A percentile compares a stretch with the other conserved stretches of the same genome.
These are phyloP conservation scores for Nycticryphes semicollaris DNA, from an alignment of 2,113 vertebrate genomes.

Conservation along the genomic window DNA sequence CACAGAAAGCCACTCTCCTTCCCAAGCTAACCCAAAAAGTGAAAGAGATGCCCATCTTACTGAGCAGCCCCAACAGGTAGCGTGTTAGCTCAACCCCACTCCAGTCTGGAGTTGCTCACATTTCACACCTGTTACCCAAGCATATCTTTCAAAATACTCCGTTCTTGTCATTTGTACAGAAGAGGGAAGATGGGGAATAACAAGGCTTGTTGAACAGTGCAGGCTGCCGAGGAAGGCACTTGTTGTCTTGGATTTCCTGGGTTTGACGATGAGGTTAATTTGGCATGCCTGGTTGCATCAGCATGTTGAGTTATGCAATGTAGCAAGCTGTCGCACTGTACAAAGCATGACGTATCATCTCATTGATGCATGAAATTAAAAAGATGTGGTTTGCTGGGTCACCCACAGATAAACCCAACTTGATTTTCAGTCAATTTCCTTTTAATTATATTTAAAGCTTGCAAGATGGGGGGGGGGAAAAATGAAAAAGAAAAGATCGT, in stretches of 20 bases:
- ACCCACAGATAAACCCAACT: conserved; percentile 74
- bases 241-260: conserved; percentile 24
- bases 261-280: conserved; percentile 64
- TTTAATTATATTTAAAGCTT: conserved; percentile 66
- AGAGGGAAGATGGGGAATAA: background rate
- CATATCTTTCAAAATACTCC: background rate
- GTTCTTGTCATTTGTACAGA: background rate
- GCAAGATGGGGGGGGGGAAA: background rate
- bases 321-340: conserved; percentile 73
- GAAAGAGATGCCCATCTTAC: no score
- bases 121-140: background rate
- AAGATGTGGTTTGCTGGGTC: conserved; percentile 79
- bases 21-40: background rate
- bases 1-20: background rate
- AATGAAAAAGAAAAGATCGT: background rate
- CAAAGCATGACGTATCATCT: conserved; percentile 72
- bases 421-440: conserved; percentile 68
- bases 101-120: background rate
- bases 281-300: conserved; percentile 64
- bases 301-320: conserved; percentile 74
- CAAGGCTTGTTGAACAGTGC: background rate
- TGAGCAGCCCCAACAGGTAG: background rate
- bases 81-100: rapidly evolving
- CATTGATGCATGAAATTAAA: conserved; percentile 80
- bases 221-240: background rate